These are phyloP conservation scores for Palythoa heliodiscus DNA, from an alignment of 92 coral and sea anemone species.

Conservation along the genomic window DNA sequence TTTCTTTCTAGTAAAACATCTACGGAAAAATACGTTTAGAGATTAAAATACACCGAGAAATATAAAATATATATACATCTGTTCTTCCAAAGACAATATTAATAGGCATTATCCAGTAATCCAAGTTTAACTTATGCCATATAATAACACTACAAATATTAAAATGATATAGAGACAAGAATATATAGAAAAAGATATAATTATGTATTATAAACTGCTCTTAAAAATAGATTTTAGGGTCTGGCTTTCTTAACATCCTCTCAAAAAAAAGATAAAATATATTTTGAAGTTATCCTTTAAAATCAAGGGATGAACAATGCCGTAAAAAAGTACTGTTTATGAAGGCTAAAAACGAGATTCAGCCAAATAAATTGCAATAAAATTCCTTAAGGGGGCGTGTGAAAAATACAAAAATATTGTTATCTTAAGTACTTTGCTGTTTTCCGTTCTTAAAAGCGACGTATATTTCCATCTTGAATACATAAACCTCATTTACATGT, in stretches of 20 bases:
- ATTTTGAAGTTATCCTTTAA: background rate
- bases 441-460: background rate
- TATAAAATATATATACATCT: conserved; percentile 9
- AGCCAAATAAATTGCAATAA: background rate
- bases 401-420: background rate
- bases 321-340: background rate
- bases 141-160: background rate
- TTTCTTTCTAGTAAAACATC: background rate
- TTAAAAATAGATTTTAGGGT: no score
- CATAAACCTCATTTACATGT: background rate
- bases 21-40: background rate
- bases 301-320: background rate
- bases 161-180: no score
- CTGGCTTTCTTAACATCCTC: no score
- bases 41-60: background rate
- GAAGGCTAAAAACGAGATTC: background rate
- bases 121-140: background rate
- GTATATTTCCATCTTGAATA: no score
- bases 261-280: no score
- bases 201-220: no score
- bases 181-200: no score
- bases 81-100: background rate
- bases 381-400: background rate
- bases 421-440: background rate
- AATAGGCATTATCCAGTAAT: background rate